Percentiles rank a stretch among this genome's conserved stretches.
phyloP scores from a whole-genome alignment of 2,113 vertebrate species.

The Myiopsitta monachus region DNA sequence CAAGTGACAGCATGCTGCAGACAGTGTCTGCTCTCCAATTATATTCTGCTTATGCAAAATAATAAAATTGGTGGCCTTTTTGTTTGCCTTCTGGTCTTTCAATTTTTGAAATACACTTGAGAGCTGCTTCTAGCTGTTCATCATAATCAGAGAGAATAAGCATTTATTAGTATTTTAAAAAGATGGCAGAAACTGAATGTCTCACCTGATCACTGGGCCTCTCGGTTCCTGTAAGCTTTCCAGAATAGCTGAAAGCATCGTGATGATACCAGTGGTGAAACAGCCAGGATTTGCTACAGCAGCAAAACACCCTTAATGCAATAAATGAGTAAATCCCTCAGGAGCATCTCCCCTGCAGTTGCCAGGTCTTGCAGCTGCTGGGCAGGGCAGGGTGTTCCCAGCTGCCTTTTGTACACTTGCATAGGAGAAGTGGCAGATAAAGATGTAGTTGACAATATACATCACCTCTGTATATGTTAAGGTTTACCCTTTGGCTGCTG shows the following conservation, averaged over 20 bases:
- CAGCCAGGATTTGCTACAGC: not conserved
- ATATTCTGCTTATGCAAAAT: slow-evolving; percentile 39
- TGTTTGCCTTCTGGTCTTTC: slow-evolving; percentile 36
- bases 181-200: not conserved
- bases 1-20: not conserved
- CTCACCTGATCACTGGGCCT: slow-evolving; percentile 26
- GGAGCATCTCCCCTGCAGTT: not conserved
- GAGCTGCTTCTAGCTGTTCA: not conserved
- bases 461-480: not conserved
- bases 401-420: not conserved
- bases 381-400: not conserved
- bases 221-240: slow-evolving; percentile 23
- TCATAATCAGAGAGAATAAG: not conserved
- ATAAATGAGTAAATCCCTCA: not conserved
- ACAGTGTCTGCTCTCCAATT: slow-evolving; percentile 52
- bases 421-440: not conserved
- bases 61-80: slow-evolving; percentile 32
- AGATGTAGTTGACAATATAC: not conserved
- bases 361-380: not conserved
- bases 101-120: not conserved
- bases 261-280: not conserved
- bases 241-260: not conserved
- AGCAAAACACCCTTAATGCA: not conserved
- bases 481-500: not conserved
- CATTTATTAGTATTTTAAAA: slow-evolving; percentile 49